A percentile compares a stretch with the other conserved stretches of the same genome.
phyloP scores from a whole-genome alignment of 2,888 invertebrate genomes.

The Eupithecia pulchellata region DNA sequence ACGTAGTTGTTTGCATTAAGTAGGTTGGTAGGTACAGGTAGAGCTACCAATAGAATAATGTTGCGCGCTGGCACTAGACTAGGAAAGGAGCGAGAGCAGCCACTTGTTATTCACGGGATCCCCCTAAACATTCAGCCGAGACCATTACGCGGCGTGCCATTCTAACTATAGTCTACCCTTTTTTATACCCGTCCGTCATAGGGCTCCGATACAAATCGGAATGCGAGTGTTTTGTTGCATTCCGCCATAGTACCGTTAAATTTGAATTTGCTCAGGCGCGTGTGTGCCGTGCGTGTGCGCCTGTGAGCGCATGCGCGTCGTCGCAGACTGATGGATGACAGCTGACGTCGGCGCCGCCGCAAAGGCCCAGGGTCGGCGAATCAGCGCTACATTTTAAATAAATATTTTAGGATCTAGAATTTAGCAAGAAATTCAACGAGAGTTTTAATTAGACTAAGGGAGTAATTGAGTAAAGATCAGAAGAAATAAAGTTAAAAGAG shows the following conservation, averaged over 20 bases:
- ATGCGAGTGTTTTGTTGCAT: conserved; percentile 78
- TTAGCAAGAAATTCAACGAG: conserved; percentile 52
- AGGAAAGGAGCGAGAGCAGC: conserved; percentile 18
- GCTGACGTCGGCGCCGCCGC: conserved; percentile 71
- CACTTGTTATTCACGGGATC: conserved; percentile 43
- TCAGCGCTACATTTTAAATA: conserved; percentile 52
- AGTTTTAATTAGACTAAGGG: conserved; percentile 61
- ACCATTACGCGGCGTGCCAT: conserved; percentile 65
- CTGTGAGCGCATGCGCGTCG: conserved; percentile 70
- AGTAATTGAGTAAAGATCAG: conserved; percentile 38
- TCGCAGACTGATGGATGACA: conserved; percentile 85
- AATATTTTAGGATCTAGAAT: conserved; percentile 64
- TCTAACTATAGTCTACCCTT: conserved; percentile 70
- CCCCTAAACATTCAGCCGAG: conserved; percentile 48
- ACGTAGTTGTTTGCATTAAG: no score
- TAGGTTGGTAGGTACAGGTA: no score
- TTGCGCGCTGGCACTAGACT: neutral
- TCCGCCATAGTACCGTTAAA: conserved; percentile 78
- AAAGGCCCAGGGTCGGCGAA: conserved; percentile 60
- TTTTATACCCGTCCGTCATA: conserved; percentile 67
- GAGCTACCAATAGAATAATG: conserved; percentile 18
- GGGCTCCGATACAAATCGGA: conserved; percentile 65
- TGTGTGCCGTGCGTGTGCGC: conserved; percentile 49
- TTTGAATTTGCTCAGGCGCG: conserved; percentile 72
- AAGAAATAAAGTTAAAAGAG: neutral